Evolutionary conservation across 2,888 invertebrate genomes (phyloP), one percentile per base, ranked within the genome.

Genomic region (Nemapogon koenigi): DNA sequence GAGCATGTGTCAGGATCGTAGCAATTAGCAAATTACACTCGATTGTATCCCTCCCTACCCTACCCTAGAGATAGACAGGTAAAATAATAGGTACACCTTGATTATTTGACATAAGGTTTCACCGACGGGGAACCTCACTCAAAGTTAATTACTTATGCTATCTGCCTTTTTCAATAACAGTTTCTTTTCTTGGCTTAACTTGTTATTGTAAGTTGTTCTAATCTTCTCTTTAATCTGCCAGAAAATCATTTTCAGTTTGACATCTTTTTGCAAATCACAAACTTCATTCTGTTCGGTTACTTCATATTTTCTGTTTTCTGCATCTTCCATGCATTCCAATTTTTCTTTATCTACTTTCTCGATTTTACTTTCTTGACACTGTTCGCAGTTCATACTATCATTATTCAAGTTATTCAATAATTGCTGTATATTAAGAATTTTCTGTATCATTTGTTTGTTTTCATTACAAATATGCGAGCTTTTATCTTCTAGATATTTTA

Each of bases 191-290:
- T 33, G 18, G n/a, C 19, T 19, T 7, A 7, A 10, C 19, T 17
- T 33, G 14, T 33, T 19, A 13, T 33, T 33, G 13, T 33, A 33
- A 3, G 33, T 33, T 19, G 33, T n/a, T n/a, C 19, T 14, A 7
- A 33, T 10, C 14, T 33, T 33, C 14, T 33, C 19, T 33, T 19
- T 18, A 18, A 33, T 33, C 13, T 33, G 33, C 33, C 33, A 33
- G 16, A 33, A 19, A n/a, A 33, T 13, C 14, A 33, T 33, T 33
- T 19, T 33, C 11, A 33, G 19, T 33, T 19, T 33, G 19, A 33
- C 19, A 7, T 33, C 33, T n/a, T n/a, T n/a, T n/a, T n/a, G n/a
- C n/a, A n/a, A n/a, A n/a, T n/a, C n/a, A n/a, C n/a, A n/a, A n/a
- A n/a, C n/a, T n/a, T n/a, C n/a, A n/a, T n/a, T n/a, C 2, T 19